Base-by-base conservation (phyloP, 2,797 vertebrate genomes). In the Trachurus trachurus region DNA sequence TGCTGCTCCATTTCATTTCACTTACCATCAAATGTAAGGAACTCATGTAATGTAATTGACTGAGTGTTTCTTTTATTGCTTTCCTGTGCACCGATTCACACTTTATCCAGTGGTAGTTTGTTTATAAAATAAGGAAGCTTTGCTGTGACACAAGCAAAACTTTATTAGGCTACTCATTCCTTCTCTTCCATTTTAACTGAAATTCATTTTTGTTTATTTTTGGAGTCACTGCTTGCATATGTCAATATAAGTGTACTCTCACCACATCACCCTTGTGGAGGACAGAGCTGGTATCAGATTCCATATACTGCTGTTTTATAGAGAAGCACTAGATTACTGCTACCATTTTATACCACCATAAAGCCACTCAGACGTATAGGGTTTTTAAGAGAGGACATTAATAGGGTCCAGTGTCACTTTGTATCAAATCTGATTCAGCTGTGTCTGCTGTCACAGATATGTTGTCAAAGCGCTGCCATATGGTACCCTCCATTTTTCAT, bases 361-460 rank as follows among this genome's bases (percentile, higher is more conserved):
- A 93, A 94, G 76, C 85, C 79, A 84, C 87, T 86, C 87, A 89
- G 87, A 87, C 75, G 58, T 88, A 87, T 88, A 78, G 39, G 61
- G 71, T 89, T 91, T 94, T 93, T 89, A 90, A 87, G 86, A 90
- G 87, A 64, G 64, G 87, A 89, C 88, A 89, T 91, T 93, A 87
- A 93, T 89, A 86, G 82, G 87, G 90, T 87, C 87, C 69, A 74
- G 60, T 89, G 87, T 91, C 91, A 90, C 82, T 92, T 82, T 88
- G 77, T 74, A 91, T 89, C 88, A 92, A 78, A 82, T 87, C 65
- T 76, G 81, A 85, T 88, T 89, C 72, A 63, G 78, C 71, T 65
- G 74, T 60, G 40, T 78, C 82, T 82, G 72, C 67, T 82, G 87
- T 89, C 81, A 70, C 71, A 71, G 59, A 85, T 80, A 68, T 75